Conservation (phyloP, 2,113 vertebrate species). For the Scophthalmus maximus region DNA sequence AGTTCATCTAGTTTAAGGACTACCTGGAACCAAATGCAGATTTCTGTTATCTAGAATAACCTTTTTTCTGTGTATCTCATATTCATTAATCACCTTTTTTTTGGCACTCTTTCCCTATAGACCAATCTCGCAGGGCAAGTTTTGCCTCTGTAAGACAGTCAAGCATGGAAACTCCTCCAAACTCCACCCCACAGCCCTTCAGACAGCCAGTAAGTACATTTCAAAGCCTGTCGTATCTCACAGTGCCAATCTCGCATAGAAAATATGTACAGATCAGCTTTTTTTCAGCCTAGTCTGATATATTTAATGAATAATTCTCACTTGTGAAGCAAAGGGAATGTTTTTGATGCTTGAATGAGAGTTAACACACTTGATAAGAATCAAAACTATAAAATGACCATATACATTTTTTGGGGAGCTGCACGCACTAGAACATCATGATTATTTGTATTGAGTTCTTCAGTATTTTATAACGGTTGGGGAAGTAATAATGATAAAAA, state of each 20-base stretch:
- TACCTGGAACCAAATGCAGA: background rate
- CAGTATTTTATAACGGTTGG: background rate
- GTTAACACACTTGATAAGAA: background rate
- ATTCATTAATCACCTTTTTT: background rate
- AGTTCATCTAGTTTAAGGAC: background rate
- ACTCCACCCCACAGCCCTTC: slow-evolving; percentile 88
- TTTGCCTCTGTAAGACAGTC: slow-evolving; percentile 92
- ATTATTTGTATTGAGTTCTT: background rate
- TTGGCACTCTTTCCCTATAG: slow-evolving; percentile 59
- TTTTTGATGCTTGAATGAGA: background rate
- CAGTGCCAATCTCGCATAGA: background rate
- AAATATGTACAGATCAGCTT: background rate
- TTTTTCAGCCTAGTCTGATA: background rate
- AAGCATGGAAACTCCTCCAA: slow-evolving; percentile 93
- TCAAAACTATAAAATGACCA: too few species aligned
- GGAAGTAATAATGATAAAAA: too few species aligned
- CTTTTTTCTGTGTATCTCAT: background rate
- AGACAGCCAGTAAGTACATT: slow-evolving; percentile 90
- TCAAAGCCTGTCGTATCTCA: background rate
- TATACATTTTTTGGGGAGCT: too few species aligned
- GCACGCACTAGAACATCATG: too few species aligned
- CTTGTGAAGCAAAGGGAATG: background rate
- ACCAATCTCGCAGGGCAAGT: slow-evolving; percentile 92
- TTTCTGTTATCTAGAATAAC: background rate
- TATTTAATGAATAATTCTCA: background rate